Evolutionary conservation across 2,113 vertebrate genomes (phyloP), one percentile per base, ranked within the genome.

Genomic region (Maccullochella peelii): DNA sequence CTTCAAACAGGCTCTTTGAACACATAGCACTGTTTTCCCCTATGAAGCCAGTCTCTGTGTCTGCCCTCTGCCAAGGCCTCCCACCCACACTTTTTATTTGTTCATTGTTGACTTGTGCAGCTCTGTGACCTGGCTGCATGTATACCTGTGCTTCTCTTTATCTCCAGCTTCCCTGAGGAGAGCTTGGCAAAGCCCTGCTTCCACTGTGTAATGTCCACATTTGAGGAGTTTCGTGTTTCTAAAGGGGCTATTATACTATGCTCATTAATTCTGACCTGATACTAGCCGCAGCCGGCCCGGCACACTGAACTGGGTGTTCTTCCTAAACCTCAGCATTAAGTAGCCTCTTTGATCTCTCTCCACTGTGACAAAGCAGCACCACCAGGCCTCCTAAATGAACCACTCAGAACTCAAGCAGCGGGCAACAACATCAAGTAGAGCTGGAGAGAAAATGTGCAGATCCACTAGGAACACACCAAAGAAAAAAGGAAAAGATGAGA

Each of bases 331-430:
- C 73, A 62, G 78, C 80, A 87, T 89, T 90, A 91, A 88, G 83
- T 76, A 89, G 75, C 80, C 74, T 83, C 85, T 95, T 94, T 95
- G 93, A 95, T 95, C 93, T 90, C 77, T 85, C 80, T 86, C 82
- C 78, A 88, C 85, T 90, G 82, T 88, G 88, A 92, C 86, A 94
- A 94, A 93, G 84, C 90, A 88, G 80, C 79, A 92, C 72, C 83
- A 90, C 80, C 84, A 86, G 88, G 85, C 80, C 63, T 89, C 83
- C 68, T 89, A 92, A 93, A 93, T 89, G 80, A 94, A 89, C 88
- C 87, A 88, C 89, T 91, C 70, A 89, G 80, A 93, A 75, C 87
- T 86, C 72, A 86, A 84, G 86, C 89, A 84, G 85, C 66, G 40
- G 49, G 86, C 82, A 85, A 84, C 72, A 90, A 76, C 86, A 87